Percentiles rank a stretch among this genome's conserved stretches.
phyloP scores from a whole-genome alignment of 2,797 vertebrate species.

The Brotula barbata region DNA sequence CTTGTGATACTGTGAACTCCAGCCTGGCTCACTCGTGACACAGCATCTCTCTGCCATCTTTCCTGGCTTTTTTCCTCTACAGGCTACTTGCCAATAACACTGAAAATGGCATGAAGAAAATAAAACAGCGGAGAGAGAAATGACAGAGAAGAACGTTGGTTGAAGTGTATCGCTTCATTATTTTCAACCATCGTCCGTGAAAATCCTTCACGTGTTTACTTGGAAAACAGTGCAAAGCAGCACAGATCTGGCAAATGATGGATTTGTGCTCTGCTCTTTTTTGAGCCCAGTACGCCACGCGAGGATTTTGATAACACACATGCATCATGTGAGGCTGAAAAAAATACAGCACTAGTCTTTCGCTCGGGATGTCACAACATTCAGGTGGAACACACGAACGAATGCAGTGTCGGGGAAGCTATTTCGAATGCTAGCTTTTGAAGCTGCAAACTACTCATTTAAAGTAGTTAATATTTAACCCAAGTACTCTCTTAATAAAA shows the following conservation, averaged over 20 bases:
- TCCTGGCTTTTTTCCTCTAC: slow-evolving; percentile 20
- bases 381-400: slow-evolving; percentile 16
- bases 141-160: slow-evolving; percentile 18
- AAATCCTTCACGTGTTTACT: slow-evolving; percentile 26
- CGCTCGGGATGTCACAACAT: slow-evolving; percentile 26
- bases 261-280: slow-evolving; percentile 40
- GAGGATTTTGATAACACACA: slow-evolving; percentile 30
- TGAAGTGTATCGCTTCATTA: slow-evolving; percentile 29
- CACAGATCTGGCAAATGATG: slow-evolving; percentile 53
- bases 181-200: slow-evolving; percentile 19
- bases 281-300: slow-evolving; percentile 49
- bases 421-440: too few species aligned
- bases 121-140: neutral
- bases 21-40: slow-evolving; percentile 48
- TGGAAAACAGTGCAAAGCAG: slow-evolving; percentile 36
- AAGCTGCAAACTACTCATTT: too few species aligned
- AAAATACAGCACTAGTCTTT: too few species aligned
- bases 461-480: too few species aligned
- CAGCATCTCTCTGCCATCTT: slow-evolving; percentile 43
- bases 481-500: too few species aligned
- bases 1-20: slow-evolving; percentile 52
- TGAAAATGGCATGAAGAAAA: neutral
- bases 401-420: too few species aligned
- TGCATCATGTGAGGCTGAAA: slow-evolving; percentile 28
- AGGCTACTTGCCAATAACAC: slow-evolving; percentile 18